Base-by-base conservation (phyloP, 2,113 vertebrate genomes). In the Coryphaenoides rupestris region DNA sequence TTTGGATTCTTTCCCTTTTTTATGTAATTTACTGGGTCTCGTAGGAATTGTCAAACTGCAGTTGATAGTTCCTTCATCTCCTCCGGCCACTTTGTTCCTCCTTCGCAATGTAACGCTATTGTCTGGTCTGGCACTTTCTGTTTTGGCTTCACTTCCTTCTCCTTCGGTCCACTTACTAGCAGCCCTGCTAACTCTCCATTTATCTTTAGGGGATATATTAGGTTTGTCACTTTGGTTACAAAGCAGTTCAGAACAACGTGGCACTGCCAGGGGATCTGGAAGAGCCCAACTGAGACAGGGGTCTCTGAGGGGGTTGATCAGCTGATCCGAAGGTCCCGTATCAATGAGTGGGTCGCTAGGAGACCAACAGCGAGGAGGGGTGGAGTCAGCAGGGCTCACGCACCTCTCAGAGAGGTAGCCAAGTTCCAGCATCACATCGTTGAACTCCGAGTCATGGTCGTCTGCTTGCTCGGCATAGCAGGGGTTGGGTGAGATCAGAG, bases 291-390 rank as follows among this genome's bases (percentile, higher is more conserved):
- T 86, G 65, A 91, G 85, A 60, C 88, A 91, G 2, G 88, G 87
- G 58, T 91, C 87, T 72, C 88, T 92, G 71, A 84, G 84, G 54
- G 93, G 92, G 78, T 95, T 93, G 73, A 93, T 92, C 46, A 94
- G 85, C 55, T 91, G 81, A 62, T 87, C 91, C 65, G 87, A 85
- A 24, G 87, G 78, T 58, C 89, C 85, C 70, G 90, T 85, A 78
- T 93, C 92, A 76, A 93, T 91, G 72, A 91, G 88, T 63, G 93
- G 92, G 74, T 97, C 95, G 77, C 94, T 96, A 33, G 96, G 97
- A 76, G 97, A 99, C 96, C 97, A 99, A 84, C 96, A 98, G 16
- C 96, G 95, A 77, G 97, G 97, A 14, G 97, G 95, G 33, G 96
- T 96, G 28, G 91, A 92, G 74, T 94, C 90, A 76, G 89, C 60